phyloP scores from a whole-genome alignment of 2,888 invertebrate genomes.

The Masnerella sp. region DNA sequence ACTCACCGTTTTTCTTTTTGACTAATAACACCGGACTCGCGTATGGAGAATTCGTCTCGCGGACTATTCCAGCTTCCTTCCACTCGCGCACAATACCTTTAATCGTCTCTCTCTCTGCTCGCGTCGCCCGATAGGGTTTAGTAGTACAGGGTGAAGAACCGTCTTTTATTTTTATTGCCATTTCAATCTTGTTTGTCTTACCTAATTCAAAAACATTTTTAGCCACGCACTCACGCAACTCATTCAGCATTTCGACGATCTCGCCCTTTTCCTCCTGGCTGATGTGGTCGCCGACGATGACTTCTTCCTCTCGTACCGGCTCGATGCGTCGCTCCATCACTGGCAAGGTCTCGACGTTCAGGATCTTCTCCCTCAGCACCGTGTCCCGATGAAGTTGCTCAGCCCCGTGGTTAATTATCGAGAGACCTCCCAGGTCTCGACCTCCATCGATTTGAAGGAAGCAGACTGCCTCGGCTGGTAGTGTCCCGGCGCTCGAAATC shows the following conservation, averaged over 20 bases:
- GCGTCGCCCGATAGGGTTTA: not conserved
- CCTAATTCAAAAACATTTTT: slow-evolving; percentile 47
- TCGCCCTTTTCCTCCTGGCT: not conserved
- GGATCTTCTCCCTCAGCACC: too few relatives aligned
- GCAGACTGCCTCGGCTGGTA: too few relatives aligned
- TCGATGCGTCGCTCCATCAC: not conserved
- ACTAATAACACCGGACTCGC: too few relatives aligned
- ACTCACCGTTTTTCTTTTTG: slow-evolving; percentile 50
- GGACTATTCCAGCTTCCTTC: slow-evolving; percentile 46
- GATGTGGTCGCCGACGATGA: not conserved
- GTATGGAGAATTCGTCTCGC: slow-evolving; percentile 59
- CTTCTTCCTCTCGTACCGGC: not conserved
- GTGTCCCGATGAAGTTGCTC: too few relatives aligned
- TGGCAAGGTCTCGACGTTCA: too few relatives aligned
- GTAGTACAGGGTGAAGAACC: not conserved
- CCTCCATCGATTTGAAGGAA: too few relatives aligned
- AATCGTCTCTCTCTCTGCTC: not conserved
- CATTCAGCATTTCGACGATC: not conserved
- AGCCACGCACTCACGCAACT: slow-evolving; percentile 41
- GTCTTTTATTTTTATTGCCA: too few relatives aligned
- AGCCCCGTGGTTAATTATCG: too few relatives aligned
- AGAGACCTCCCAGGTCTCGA: too few relatives aligned
- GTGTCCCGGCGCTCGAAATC: too few relatives aligned
- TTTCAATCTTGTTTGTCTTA: slow-evolving; percentile 10
- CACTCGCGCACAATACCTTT: not conserved